Conservation (phyloP, 2,113 vertebrate species). For the Pandion haliaetus region DNA sequence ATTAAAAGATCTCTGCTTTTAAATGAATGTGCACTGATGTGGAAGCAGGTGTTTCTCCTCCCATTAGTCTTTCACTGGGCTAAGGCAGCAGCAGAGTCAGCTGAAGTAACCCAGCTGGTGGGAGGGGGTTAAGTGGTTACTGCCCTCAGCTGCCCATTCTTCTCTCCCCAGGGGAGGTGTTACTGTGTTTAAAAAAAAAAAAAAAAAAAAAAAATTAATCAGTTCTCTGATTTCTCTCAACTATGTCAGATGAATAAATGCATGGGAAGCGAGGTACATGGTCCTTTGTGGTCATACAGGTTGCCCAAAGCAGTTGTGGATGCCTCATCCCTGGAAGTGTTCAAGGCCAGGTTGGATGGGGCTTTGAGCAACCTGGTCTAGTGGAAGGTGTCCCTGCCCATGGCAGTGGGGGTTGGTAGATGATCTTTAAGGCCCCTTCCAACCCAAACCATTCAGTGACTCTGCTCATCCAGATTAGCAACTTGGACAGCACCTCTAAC, state of each 20-base stretch:
- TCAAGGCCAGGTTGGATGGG: fast-evolving
- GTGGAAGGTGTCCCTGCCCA: neutral
- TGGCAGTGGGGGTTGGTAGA: neutral
- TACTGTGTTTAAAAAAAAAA: neutral
- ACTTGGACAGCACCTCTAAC: fast-evolving
- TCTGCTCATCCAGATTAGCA: too few species aligned
- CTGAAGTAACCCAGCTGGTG: neutral
- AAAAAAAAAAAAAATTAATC: too few species aligned
- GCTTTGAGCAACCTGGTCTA: neutral
- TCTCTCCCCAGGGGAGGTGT: neutral
- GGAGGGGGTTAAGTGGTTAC: neutral
- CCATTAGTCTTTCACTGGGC: neutral
- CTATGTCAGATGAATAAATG: neutral
- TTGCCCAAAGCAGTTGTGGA: neutral
- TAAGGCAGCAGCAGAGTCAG: neutral
- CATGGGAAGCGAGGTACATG: neutral
- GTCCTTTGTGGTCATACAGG: neutral
- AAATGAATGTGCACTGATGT: neutral
- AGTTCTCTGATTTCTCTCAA: neutral
- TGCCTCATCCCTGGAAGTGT: neutral
- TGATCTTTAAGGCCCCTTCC: neutral
- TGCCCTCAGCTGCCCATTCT: neutral
- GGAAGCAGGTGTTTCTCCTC: neutral
- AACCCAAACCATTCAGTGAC: neutral
- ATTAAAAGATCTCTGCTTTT: neutral